These are phyloP conservation scores for Drosophila austrosaltans DNA, from an alignment of 2,888 invertebrate genomes.

Conservation along the genomic window DNA sequence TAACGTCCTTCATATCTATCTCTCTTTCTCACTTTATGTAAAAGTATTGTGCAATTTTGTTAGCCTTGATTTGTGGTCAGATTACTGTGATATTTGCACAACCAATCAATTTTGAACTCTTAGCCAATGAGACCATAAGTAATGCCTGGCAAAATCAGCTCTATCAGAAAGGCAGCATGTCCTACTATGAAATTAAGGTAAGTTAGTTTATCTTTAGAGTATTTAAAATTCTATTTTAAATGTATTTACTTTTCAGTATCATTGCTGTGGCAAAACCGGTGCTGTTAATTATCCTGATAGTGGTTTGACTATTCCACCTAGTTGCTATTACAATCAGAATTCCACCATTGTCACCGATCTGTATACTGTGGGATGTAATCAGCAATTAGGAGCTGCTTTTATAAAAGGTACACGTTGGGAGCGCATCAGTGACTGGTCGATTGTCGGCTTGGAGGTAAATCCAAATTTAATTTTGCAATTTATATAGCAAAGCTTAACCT, in stretches of 20 bases:
- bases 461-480: not conserved
- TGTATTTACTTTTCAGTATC: constrained; percentile 49
- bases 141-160: constrained; percentile 70
- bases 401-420: constrained; percentile 66
- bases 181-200: constrained; percentile 75
- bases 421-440: constrained; percentile 73
- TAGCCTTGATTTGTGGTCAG: constrained; percentile 67
- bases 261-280: constrained; percentile 75
- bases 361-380: constrained; percentile 63
- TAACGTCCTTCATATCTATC: not conserved
- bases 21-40: not conserved
- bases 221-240: not conserved
- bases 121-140: constrained; percentile 71
- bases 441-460: constrained; percentile 76
- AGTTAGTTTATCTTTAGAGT: not conserved
- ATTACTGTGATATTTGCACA: constrained; percentile 71
- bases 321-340: constrained; percentile 72
- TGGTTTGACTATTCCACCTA: constrained; percentile 62
- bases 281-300: constrained; percentile 63
- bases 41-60: constrained; percentile 69
- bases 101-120: constrained; percentile 66
- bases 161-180: constrained; percentile 56
- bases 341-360: constrained; percentile 56
- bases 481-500: too few relatives aligned
- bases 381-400: constrained; percentile 55